These are phyloP conservation scores for Smittia aterrima DNA, from an alignment of 2,888 invertebrate species.

Conservation along the genomic window DNA sequence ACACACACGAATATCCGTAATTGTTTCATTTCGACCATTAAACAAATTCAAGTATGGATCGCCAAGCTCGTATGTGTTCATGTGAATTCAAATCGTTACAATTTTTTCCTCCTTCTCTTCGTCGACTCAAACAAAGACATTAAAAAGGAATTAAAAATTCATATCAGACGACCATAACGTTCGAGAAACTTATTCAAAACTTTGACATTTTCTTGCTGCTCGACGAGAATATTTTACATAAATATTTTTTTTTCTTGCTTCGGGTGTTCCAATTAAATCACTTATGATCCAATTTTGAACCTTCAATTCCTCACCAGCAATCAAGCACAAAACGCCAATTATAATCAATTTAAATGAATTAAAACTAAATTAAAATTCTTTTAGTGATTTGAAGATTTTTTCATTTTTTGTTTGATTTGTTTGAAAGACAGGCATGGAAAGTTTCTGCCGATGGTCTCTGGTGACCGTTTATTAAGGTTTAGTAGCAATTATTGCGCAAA, in stretches of 20 bases:
- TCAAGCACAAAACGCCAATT: constrained; percentile 30
- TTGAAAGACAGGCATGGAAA: neutral
- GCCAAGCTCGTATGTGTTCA: neutral
- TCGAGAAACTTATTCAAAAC: constrained; percentile 1
- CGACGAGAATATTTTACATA: neutral
- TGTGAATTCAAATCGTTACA: constrained; percentile 10
- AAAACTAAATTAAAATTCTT: constrained; percentile 39
- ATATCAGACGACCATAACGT: constrained; percentile 8
- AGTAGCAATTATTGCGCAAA: constrained; percentile 4
- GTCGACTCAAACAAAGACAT: neutral
- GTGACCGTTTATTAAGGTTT: neutral
- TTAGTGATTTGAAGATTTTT: neutral
- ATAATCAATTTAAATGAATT: constrained; percentile 42
- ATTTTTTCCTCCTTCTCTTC: neutral
- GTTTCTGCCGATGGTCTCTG: constrained; percentile 1
- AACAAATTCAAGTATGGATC: constrained; percentile 16
- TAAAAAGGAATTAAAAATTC: constrained; percentile 25
- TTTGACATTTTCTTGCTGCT: neutral
- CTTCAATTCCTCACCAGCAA: constrained; percentile 16
- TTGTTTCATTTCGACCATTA: constrained; percentile 27
- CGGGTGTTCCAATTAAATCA: constrained; percentile 24
- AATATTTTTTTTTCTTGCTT: neutral
- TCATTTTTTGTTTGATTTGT: constrained; percentile 1
- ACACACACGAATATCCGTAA: neutral
- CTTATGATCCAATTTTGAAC: constrained; percentile 24